Percentiles rank a stretch among this genome's conserved stretches.
phyloP scores from a whole-genome alignment of 2,113 vertebrate genomes.

The Scytalopus superciliaris region DNA sequence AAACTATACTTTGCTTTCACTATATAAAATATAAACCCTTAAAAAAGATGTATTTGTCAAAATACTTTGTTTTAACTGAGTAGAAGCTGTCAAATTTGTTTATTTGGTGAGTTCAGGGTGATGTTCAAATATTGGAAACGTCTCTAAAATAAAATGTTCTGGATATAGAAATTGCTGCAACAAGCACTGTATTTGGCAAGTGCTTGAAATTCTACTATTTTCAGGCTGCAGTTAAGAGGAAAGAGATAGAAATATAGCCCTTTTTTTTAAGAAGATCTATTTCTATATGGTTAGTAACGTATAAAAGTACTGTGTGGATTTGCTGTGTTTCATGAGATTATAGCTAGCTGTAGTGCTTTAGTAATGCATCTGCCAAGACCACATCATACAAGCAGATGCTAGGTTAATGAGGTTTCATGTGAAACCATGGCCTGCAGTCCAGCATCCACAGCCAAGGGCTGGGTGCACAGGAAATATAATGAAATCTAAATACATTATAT shows the following conservation, averaged over 20 bases:
- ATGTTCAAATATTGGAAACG: background rate
- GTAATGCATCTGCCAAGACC: background rate
- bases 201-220: background rate
- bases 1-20: background rate
- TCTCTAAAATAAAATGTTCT: background rate
- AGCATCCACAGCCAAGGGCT: background rate
- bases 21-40: background rate
- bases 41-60: background rate
- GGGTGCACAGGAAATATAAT: background rate
- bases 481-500: background rate
- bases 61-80: background rate
- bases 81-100: background rate
- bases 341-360: background rate
- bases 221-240: background rate
- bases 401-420: background rate
- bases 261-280: background rate
- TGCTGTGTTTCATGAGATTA: background rate
- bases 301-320: background rate
- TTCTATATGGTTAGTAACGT: background rate
- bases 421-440: background rate
- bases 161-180: background rate
- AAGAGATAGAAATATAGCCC: fast-evolving
- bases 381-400: fast-evolving
- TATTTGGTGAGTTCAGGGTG: background rate
- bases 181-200: background rate